Percentiles rank a stretch among this genome's conserved stretches.
phyloP scores from a whole-genome alignment of 2,797 vertebrate genomes.

The Cuniculus paca region DNA sequence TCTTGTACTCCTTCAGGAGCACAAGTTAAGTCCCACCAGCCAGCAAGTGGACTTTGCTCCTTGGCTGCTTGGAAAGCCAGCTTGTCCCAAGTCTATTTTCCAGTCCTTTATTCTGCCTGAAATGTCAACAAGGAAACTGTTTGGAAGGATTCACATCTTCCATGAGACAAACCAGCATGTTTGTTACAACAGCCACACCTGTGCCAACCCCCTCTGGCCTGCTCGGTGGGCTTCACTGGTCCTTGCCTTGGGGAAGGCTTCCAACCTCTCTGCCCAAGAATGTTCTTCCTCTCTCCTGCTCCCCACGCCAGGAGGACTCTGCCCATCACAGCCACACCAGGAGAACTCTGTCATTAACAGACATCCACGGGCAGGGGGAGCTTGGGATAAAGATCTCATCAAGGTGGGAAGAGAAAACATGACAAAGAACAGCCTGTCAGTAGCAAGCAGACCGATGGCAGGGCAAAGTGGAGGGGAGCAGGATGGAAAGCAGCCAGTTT shows the following conservation, averaged over 20 bases:
- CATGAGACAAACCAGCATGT: neutral
- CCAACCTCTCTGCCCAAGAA: neutral
- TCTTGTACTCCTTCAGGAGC: neutral
- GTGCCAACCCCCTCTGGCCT: fast-evolving
- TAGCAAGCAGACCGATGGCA: neutral
- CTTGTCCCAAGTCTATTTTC: neutral
- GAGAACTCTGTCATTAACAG: neutral
- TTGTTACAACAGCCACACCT: neutral
- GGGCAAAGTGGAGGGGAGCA: neutral
- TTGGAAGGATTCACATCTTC: neutral
- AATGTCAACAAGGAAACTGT: neutral
- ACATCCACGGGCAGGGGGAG: neutral
- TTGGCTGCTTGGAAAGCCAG: neutral
- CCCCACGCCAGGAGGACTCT: neutral
- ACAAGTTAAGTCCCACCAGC: neutral
- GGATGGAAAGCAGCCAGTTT: neutral
- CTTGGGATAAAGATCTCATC: neutral
- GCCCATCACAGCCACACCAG: neutral
- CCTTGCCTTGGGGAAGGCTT: neutral
- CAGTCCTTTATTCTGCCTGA: neutral
- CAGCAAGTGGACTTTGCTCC: neutral
- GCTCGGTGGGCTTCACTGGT: neutral
- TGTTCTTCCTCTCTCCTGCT: neutral
- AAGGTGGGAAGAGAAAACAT: neutral
- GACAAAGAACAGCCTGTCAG: neutral